A percentile compares a stretch with the other conserved stretches of the same genome.
These are phyloP conservation scores for Ophioninae sp. DNA, from an alignment of 2,888 invertebrate genomes.

Conservation along the genomic window DNA sequence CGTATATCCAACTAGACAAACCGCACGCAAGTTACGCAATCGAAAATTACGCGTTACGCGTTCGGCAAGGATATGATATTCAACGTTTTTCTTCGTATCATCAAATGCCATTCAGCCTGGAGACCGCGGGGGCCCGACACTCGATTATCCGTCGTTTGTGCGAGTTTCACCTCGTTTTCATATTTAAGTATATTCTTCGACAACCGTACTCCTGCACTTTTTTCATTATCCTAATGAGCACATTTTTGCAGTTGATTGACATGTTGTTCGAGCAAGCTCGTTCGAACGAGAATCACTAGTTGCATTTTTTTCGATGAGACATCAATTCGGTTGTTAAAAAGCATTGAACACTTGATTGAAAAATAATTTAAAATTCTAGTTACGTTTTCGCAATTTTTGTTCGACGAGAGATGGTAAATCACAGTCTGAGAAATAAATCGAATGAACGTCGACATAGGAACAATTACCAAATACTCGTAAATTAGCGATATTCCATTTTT, in stretches of 20 bases:
- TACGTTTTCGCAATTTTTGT: too few species aligned
- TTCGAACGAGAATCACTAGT: too few species aligned
- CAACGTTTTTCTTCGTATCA: constrained; percentile 50
- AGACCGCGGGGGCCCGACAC: neutral
- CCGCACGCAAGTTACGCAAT: constrained; percentile 55
- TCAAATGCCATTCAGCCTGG: constrained; percentile 29
- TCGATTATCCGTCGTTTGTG: constrained; percentile 12
- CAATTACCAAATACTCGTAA: too few species aligned
- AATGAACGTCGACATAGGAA: too few species aligned
- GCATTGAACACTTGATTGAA: too few species aligned
- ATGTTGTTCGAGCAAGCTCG: neutral
- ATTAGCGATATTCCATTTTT: too few species aligned
- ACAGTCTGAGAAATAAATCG: too few species aligned
- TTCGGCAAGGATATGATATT: constrained; percentile 42
- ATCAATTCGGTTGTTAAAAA: too few species aligned
- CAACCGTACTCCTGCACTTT: neutral
- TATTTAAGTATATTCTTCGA: constrained; percentile 10
- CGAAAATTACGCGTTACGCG: constrained; percentile 59
- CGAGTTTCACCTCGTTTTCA: constrained; percentile 19
- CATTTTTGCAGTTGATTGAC: neutral
- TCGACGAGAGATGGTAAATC: too few species aligned
- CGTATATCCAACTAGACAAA: constrained; percentile 43
- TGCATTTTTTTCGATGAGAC: too few species aligned
- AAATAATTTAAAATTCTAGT: too few species aligned
- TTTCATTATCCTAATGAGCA: neutral